phyloP scores from a whole-genome alignment of 2,797 vertebrate genomes.

The Menidia menidia region DNA sequence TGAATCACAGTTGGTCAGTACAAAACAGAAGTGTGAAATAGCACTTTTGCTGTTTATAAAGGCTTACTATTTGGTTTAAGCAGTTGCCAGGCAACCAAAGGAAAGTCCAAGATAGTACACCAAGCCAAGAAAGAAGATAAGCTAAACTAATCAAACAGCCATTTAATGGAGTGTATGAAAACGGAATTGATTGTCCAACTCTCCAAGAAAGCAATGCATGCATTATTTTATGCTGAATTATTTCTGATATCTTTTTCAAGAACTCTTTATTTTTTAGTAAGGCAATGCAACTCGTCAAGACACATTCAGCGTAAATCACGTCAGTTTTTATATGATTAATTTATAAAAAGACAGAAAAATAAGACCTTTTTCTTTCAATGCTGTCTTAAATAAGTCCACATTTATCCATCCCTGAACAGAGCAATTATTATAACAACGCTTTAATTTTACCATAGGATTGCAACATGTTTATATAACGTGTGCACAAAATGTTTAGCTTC shows the following conservation, averaged over 20 bases:
- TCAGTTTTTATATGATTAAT: background rate
- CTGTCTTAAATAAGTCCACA: too few relatives aligned
- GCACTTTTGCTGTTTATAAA: background rate
- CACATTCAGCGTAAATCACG: background rate
- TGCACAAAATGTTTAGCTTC: conserved; percentile 11
- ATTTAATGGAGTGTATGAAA: conserved; percentile 1
- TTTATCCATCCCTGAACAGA: background rate
- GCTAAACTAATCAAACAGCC: background rate
- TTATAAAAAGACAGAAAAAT: background rate
- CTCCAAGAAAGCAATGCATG: background rate
- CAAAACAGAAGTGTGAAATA: background rate
- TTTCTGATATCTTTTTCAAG: background rate
- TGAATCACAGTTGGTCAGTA: background rate
- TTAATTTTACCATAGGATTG: background rate
- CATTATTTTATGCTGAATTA: background rate
- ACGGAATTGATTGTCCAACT: background rate
- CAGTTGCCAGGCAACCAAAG: background rate
- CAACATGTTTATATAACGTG: background rate
- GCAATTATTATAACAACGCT: background rate
- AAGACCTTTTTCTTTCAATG: background rate
- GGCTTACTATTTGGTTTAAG: background rate
- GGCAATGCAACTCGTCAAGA: background rate
- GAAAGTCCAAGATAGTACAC: background rate
- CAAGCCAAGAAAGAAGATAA: conserved; percentile 3
- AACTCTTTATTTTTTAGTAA: background rate